A percentile compares a stretch with the other conserved stretches of the same genome.
These are phyloP conservation scores for Latheticus oryzae DNA, from an alignment of 2,888 invertebrate genomes.

Conservation along the genomic window DNA sequence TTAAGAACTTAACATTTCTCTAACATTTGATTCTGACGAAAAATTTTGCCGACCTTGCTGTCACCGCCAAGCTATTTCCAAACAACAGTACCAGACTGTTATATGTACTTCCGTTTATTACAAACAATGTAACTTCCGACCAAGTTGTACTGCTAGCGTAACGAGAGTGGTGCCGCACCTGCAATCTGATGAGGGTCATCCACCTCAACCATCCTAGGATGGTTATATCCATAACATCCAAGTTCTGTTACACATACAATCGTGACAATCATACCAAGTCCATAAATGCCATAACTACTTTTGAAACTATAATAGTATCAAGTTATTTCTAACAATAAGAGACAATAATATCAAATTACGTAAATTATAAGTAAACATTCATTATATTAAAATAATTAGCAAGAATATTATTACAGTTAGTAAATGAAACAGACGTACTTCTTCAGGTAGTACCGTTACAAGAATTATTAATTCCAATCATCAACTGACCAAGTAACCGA, in stretches of 20 bases:
- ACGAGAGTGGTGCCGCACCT: conserved; percentile 42
- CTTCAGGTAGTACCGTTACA: conserved; percentile 23
- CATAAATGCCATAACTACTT: background rate
- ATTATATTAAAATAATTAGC: background rate
- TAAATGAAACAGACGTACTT: conserved; percentile 3
- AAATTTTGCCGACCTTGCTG: background rate
- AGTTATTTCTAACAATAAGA: conserved; percentile 2
- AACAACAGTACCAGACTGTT: conserved; percentile 23
- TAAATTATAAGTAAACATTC: background rate
- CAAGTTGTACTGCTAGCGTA: conserved; percentile 30
- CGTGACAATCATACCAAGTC: conserved; percentile 11
- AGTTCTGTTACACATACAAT: conserved; percentile 20
- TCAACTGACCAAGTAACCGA: conserved; percentile 32
- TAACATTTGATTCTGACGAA: background rate
- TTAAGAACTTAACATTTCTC: no score
- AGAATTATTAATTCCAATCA: conserved; percentile 27
- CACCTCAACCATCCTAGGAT: conserved; percentile 28
- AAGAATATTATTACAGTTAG: background rate
- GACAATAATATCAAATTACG: background rate
- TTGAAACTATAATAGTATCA: background rate
- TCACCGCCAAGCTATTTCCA: background rate
- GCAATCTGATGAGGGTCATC: conserved; percentile 39
- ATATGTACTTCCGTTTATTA: conserved; percentile 32
- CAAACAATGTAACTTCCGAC: conserved; percentile 40
- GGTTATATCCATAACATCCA: conserved; percentile 9